Evolutionary conservation across 2,888 invertebrate species (phyloP).

Genomic region (Drepanosiphum platanoidis): DNA sequence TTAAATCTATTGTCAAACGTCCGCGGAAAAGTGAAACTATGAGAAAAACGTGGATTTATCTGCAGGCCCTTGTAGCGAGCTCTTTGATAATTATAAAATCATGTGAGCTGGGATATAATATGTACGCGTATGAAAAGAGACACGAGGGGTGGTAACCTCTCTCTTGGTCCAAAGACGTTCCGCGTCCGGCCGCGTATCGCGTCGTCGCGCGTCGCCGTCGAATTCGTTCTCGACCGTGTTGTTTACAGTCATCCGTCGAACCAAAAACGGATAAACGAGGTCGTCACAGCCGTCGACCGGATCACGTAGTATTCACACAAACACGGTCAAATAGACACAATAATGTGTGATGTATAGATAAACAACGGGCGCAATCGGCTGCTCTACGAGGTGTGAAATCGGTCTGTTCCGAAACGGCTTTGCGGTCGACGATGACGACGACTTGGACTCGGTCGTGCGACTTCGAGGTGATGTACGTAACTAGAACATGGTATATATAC

Average conservation of each 20-base stretch:
- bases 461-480: neutral
- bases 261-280: slow-evolving; percentile 11
- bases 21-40: no score
- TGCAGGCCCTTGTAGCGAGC: no score
- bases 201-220: neutral
- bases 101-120: no score
- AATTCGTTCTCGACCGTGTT: neutral
- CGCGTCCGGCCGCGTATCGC: neutral
- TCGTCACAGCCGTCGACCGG: neutral
- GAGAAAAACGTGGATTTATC: no score
- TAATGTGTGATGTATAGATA: neutral
- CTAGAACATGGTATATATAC: neutral
- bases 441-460: neutral
- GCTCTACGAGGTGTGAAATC: slow-evolving; percentile 54
- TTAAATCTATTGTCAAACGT: no score
- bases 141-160: neutral
- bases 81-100: no score
- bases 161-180: neutral
- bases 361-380: slow-evolving; percentile 19
- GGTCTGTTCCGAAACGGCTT: slow-evolving; percentile 34
- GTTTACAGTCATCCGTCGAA: neutral
- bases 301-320: slow-evolving; percentile 36
- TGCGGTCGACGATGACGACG: slow-evolving; percentile 40
- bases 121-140: no score
- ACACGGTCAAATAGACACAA: neutral